Evolutionary conservation across 2,113 vertebrate species (phyloP), one percentile per base, ranked within the genome.

Genomic region (Raphicerus campestris): DNA sequence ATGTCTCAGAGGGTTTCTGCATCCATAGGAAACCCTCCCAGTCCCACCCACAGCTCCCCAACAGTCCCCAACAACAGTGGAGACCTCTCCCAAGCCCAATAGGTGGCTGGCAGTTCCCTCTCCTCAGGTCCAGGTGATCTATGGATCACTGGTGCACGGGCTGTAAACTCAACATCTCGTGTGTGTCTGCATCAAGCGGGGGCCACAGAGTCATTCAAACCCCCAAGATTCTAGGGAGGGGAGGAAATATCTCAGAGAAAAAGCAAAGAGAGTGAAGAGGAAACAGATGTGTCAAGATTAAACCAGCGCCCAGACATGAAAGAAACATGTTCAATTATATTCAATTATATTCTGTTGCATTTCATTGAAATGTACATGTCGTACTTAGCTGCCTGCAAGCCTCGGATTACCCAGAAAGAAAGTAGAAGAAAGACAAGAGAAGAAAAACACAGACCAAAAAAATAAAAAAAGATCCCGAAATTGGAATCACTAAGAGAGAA

Each of bases 271-370:
- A 78, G 20, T 2, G 2, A 17, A 63, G 55, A 82, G 51, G 28
- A 80, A 89, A 66, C 30, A 66, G 24, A 51, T 78, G 61, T 55
- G n/a, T 55, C 61, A 60, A 53, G 80, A 97, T 73, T 75, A 96
- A 93, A 75, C 82, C 60, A 10, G 75, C 13, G 10, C 96, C 75
- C 93, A 75, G 89, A 96, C 73, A 30, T n/a, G 10, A 77, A 42
- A 96, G 95, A 97, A 97, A 90, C 49, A 53, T 9, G 73, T 70
- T 97, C 86, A 51, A 60, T 98, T 97, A 94, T 94, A 97, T 77
- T 97, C 86, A 51, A 60, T 98, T 98, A 94, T 95, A 97, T 96
- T 97, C 70, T 70, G 53, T 61, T 91, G 77, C 77, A 0, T 96
- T 97, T 97, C 95, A 92, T 96, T 97, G 87, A 81, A 85, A 93